Base-by-base conservation (phyloP, 2,888 invertebrate genomes). In the Diadegma fenestrale region DNA sequence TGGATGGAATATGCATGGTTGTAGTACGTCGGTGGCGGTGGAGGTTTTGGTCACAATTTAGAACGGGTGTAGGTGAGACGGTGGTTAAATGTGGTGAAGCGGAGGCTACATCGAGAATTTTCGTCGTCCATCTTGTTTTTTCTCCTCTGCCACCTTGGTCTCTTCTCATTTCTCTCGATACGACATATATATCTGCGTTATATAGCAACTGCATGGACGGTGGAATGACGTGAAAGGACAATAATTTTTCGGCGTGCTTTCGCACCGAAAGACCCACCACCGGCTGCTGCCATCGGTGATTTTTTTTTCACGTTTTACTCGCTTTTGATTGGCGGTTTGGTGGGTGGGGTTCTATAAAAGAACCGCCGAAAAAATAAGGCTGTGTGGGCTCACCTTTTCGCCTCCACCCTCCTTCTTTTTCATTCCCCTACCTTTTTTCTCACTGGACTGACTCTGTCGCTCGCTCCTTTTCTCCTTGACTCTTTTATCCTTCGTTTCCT, bases 311-410 rank as follows among this genome's bases (percentile, higher is more conserved):
- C 51, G 89, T 93, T 93, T 93, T 93, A 91, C 92, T 93, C 89
- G 90, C 91, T 92, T 93, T 93, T 92, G 93, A 93, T 92, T 92
- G 93, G 91, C 89, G 91, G 89, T 89, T 88, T 87, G 88, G 84
- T 68, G 88, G 85, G 88, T 87, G 86, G 88, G 90, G 90, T 88
- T 71, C 89, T 91, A 92, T 92, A 93, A 93, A 93, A 80, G 92
- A 92, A 89, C 90, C 91, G 92, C 92, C 91, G 91, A 92, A 93
- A 92, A 84, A 92, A 93, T 92, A 92, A 93, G 90, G 91, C 90
- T 87, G 88, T 54, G 88, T 89, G 88, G 85, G 87, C 88, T 87
- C 88, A 89, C 88, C 89, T 89, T 89, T 86, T 87, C 80, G 84
- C 82, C 78, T 84, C 69, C 86, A 88, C 79, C 82, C 41, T 30